Evolutionary conservation across 2,797 vertebrate genomes (phyloP).

Genomic region (Merluccius polli): DNA sequence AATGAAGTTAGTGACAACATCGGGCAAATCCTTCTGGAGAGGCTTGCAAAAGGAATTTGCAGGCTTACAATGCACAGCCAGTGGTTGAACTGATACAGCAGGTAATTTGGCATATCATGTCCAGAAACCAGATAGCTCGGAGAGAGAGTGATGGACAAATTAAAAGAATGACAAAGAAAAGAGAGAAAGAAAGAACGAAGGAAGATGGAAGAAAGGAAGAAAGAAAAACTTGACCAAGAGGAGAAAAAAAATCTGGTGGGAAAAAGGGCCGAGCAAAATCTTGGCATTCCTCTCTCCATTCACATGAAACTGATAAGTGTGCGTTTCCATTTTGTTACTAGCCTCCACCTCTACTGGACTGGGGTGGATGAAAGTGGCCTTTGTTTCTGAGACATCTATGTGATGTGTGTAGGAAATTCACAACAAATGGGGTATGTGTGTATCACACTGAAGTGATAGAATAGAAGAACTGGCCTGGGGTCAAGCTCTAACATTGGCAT

Average conservation of each 20-base stretch:
- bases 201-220: constrained; percentile 46
- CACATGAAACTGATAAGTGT: constrained; percentile 78
- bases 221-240: constrained; percentile 39
- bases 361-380: constrained; percentile 63
- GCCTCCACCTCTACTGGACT: constrained; percentile 59
- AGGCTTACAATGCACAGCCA: constrained; percentile 70
- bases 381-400: constrained; percentile 60
- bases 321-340: constrained; percentile 65
- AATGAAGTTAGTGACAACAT: constrained; percentile 61
- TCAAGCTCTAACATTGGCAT: no score
- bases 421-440: constrained; percentile 56
- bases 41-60: constrained; percentile 66
- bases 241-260: constrained; percentile 75
- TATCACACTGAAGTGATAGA: constrained; percentile 28
- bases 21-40: constrained; percentile 68
- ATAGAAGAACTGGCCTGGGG: no score
- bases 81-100: constrained; percentile 72
- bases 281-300: constrained; percentile 71
- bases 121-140: constrained; percentile 77
- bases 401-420: constrained; percentile 56
- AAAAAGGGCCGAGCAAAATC: constrained; percentile 75
- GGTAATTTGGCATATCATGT: constrained; percentile 79
- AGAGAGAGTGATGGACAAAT: constrained; percentile 74
- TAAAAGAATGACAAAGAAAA: constrained; percentile 44
- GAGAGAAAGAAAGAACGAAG: constrained; percentile 56